Base-by-base conservation (phyloP, 2,113 vertebrate species). In the Willisornis vidua region DNA sequence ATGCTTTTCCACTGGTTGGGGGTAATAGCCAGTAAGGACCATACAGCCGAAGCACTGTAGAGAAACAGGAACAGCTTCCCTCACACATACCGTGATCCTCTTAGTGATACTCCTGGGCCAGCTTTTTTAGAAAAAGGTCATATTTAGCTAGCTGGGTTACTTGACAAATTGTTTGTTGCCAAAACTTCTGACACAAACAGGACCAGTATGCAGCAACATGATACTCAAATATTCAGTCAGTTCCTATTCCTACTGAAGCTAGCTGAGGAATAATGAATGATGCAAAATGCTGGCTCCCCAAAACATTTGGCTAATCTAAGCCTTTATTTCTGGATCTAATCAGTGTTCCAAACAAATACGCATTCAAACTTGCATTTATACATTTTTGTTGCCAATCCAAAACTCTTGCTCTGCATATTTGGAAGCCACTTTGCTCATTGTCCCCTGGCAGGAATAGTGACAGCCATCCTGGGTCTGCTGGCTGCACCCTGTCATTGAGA, bases 281-380 rank as follows among this genome's bases (percentile, higher is more conserved):
- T 57, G 74, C 6, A 68, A 89, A 94, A 79, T 26, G 7, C 31
- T 94, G 80, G 57, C 80, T 95, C 67, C 66, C 66, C 62, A 52
- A 65, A 91, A 81, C 3, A 22, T 71, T 93, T 87, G 76, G 86
- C 76, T 84, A 43, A 58, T 81, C 25, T 37, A 52, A 61, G 31
- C 45, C 74, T 57, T 89, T 92, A 89, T 94, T 96, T 90, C 91
- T 95, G 87, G 25, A 89, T 92, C 68, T 87, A 91, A 94, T 92
- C 80, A 70, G 70, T 76, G 81, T 87, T 95, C 93, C 29, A 67
- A 92, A 78, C 49, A 65, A 94, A 87, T 79, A 84, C 35, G 65
- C 10, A 3, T 61, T 62, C 70, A 57, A 65, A 79, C 65, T 68
- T 65, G 33, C 58, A 54, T 85, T 94, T 79, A 61, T 59, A 46